Conservation (phyloP, 2,113 vertebrate genomes). For the Vidua macroura region DNA sequence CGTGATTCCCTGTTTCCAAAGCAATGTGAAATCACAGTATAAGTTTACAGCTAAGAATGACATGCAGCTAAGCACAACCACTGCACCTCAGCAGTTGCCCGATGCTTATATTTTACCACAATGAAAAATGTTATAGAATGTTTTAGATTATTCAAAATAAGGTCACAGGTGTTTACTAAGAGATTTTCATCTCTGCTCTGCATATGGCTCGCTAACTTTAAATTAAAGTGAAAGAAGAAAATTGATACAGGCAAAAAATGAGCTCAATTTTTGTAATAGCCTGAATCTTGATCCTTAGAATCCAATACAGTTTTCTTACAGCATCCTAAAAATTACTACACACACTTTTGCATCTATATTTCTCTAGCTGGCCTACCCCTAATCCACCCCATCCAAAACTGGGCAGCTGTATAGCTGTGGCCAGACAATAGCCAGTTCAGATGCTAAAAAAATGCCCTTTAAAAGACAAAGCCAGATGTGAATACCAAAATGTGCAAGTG, state of each 20-base stretch:
- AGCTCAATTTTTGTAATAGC: background rate
- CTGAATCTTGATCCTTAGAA: background rate
- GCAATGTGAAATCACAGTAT: background rate
- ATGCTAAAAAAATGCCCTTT: background rate
- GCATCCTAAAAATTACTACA: background rate
- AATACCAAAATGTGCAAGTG: background rate
- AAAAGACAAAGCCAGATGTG: background rate
- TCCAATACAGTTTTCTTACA: background rate
- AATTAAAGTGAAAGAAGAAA: background rate
- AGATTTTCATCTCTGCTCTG: background rate
- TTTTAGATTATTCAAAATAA: background rate
- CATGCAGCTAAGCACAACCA: background rate
- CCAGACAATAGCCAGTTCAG: background rate
- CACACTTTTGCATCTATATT: background rate
- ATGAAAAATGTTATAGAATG: background rate
- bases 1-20: background rate
- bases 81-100: background rate
- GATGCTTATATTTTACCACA: background rate
- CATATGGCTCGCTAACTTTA: background rate
- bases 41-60: background rate
- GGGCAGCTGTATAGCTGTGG: background rate
- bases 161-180: background rate
- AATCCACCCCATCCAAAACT: background rate
- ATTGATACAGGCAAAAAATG: background rate
- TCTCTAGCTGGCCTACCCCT: background rate